Conservation (phyloP, 2,113 vertebrate species). For the Heptranchias perlo region DNA sequence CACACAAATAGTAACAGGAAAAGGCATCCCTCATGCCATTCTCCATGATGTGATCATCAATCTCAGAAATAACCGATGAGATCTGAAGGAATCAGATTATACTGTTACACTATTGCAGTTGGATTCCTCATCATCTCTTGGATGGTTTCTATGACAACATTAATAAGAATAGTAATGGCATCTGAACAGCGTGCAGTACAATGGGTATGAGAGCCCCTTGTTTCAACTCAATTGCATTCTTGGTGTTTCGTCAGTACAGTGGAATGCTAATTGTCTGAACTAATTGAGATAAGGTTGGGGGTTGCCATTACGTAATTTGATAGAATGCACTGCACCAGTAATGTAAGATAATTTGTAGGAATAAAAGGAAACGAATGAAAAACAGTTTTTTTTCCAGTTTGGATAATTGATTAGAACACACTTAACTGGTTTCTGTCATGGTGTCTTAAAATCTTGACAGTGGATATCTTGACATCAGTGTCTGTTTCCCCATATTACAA, state of each 20-base stretch:
- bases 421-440: background rate
- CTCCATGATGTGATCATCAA: background rate
- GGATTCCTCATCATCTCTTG: conserved; percentile 7
- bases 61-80: background rate
- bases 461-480: background rate
- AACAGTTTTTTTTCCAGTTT: background rate
- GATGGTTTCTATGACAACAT: background rate
- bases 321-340: background rate
- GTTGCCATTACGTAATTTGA: background rate
- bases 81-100: background rate
- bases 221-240: background rate
- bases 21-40: background rate
- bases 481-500: background rate
- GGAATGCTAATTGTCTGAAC: background rate
- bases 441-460: background rate
- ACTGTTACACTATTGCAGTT: background rate
- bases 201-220: background rate
- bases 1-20: background rate
- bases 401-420: background rate
- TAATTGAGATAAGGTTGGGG: background rate
- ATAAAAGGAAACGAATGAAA: background rate
- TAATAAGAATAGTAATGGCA: background rate
- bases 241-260: background rate
- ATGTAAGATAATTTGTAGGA: background rate
- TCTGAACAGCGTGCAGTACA: background rate